Conservation (phyloP, 2,797 vertebrate species). For the Schizopygopsis malacanthus region DNA sequence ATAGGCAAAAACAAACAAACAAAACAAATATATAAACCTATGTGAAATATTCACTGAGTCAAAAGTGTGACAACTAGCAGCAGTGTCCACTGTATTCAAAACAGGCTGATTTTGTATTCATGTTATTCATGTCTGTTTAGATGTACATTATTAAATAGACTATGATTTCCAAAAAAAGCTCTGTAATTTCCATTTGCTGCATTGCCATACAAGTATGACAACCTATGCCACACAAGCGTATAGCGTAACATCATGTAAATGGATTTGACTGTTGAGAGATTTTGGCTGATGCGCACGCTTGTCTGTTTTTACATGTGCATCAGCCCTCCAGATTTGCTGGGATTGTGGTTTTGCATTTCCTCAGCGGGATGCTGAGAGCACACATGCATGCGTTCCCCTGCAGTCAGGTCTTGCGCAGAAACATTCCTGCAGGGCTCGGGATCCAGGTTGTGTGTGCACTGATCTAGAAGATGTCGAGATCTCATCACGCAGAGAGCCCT, state of each 20-base stretch:
- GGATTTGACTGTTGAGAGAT: constrained; percentile 4
- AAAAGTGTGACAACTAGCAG: constrained; percentile 1
- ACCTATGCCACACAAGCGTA: neutral
- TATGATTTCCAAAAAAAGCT: neutral
- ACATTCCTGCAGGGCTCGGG: constrained; percentile 51
- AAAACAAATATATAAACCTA: neutral
- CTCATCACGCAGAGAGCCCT: constrained; percentile 64
- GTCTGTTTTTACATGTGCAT: constrained; percentile 52
- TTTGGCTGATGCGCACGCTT: constrained; percentile 32
- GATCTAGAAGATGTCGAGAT: constrained; percentile 68
- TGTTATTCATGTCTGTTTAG: neutral
- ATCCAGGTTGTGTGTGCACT: constrained; percentile 59
- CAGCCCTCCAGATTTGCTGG: constrained; percentile 48
- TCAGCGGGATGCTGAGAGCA: constrained; percentile 36
- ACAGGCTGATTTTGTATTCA: neutral
- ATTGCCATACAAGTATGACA: neutral
- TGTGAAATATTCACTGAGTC: neutral
- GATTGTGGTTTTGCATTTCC: constrained; percentile 40
- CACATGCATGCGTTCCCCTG: constrained; percentile 60
- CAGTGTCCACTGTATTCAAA: neutral
- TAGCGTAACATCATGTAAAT: neutral
- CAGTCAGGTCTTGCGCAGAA: constrained; percentile 54
- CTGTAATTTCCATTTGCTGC: neutral
- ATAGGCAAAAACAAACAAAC: neutral
- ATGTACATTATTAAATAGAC: neutral